phyloP scores from a whole-genome alignment of 2,797 vertebrate genomes.

The Oophaga sylvatica region DNA sequence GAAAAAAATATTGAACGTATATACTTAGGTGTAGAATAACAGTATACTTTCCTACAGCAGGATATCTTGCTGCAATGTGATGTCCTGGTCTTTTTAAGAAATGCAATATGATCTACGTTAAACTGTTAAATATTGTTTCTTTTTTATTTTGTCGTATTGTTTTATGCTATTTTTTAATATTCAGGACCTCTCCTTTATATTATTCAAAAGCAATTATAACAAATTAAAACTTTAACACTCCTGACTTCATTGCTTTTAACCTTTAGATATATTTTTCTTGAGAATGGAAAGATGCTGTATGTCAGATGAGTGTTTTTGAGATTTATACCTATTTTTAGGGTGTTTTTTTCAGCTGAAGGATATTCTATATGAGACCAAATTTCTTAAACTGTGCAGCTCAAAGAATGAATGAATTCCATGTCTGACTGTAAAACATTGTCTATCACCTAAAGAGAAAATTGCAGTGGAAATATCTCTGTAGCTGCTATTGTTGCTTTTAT shows the following conservation, averaged over 20 bases:
- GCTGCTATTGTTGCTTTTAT: slow-evolving; percentile 49
- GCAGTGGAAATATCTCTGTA: slow-evolving; percentile 51
- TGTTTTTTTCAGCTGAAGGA: slow-evolving; percentile 53
- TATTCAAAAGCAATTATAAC: not conserved
- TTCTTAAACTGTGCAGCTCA: slow-evolving; percentile 47
- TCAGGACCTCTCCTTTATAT: not conserved
- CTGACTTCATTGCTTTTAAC: not conserved
- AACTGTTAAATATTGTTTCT: not conserved
- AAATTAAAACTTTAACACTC: slow-evolving; percentile 30
- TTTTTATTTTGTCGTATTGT: not conserved
- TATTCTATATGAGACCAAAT: slow-evolving; percentile 47
- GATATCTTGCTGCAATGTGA: too few species aligned
- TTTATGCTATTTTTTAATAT: too few species aligned
- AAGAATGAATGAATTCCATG: slow-evolving; percentile 54
- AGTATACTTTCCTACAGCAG: too few species aligned
- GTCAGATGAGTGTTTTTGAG: slow-evolving; percentile 26
- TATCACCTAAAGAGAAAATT: slow-evolving; percentile 51
- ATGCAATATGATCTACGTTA: too few species aligned
- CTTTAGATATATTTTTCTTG: slow-evolving; percentile 20
- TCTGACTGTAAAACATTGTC: slow-evolving; percentile 55
- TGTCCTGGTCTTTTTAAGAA: too few species aligned
- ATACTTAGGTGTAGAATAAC: too few species aligned
- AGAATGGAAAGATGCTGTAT: slow-evolving; percentile 13
- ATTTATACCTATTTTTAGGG: slow-evolving; percentile 47
- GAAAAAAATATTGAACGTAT: too few species aligned